phyloP scores from a whole-genome alignment of 1,140 invertebrate species.

The Aphaenogaster ashmeadi region DNA sequence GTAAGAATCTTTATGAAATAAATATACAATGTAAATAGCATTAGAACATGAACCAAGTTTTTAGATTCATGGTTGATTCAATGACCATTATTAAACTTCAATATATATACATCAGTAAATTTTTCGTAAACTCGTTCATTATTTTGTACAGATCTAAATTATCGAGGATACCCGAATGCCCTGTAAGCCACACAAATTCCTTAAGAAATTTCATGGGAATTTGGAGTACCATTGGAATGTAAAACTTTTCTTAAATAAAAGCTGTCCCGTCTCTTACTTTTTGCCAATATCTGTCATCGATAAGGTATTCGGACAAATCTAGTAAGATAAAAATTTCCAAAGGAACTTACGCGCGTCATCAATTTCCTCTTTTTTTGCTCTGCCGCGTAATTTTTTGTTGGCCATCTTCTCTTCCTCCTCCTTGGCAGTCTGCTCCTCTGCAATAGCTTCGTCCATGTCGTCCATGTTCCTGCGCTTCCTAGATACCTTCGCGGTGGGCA shows the following conservation, averaged over 20 bases:
- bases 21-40: no score
- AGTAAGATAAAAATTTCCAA: not conserved
- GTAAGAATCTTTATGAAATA: not conserved
- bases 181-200: not conserved
- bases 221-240: not conserved
- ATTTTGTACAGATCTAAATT: not conserved
- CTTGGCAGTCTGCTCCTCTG: not conserved
- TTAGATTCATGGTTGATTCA: not conserved
- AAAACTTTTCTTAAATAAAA: not conserved
- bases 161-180: not conserved
- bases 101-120: not conserved
- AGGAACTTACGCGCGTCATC: slow-evolving; percentile 37
- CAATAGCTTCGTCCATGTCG: not conserved
- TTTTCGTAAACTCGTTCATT: not conserved
- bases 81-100: not conserved
- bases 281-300: no score
- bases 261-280: not conserved
- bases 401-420: not conserved
- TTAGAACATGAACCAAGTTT: not conserved
- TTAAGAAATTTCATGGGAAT: not conserved
- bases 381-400: slow-evolving; percentile 38
- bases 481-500: not conserved
- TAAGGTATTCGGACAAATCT: not conserved
- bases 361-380: slow-evolving; percentile 44
- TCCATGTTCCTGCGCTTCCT: slow-evolving; percentile 17